These are phyloP conservation scores for Peromyscus attwateri DNA, from an alignment of 2,797 vertebrate species.

Conservation along the genomic window DNA sequence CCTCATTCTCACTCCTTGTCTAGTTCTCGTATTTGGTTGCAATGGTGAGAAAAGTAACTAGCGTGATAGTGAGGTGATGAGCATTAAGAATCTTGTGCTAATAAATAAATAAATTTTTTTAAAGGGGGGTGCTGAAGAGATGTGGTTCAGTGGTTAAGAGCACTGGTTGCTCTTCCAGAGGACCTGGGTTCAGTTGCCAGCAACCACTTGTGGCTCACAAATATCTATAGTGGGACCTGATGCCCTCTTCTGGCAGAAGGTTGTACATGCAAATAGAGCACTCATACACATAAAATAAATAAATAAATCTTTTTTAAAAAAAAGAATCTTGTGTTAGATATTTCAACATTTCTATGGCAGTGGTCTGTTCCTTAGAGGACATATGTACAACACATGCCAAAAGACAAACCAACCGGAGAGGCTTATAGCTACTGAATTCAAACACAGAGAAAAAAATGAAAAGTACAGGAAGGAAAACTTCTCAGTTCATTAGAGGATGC, in stretches of 20 bases:
- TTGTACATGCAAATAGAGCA: too few species aligned
- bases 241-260: too few species aligned
- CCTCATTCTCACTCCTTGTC: background rate
- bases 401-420: background rate
- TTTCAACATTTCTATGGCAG: background rate
- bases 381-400: background rate
- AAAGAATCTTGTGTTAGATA: background rate
- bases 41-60: background rate
- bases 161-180: too few species aligned
- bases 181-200: too few species aligned
- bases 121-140: too few species aligned
- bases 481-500: background rate
- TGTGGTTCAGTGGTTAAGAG: too few species aligned
- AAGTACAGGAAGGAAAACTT: background rate
- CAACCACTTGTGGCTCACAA: too few species aligned
- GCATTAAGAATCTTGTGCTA: background rate
- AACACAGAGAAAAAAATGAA: background rate
- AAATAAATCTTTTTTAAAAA: too few species aligned
- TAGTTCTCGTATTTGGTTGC: background rate
- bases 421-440: background rate
- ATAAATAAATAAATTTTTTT: too few species aligned
- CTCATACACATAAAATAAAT: too few species aligned
- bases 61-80: background rate
- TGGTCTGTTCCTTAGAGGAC: background rate
- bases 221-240: too few species aligned